Evolutionary conservation across 2,888 invertebrate genomes (phyloP).

Genomic region (Acanthopleura granulata): DNA sequence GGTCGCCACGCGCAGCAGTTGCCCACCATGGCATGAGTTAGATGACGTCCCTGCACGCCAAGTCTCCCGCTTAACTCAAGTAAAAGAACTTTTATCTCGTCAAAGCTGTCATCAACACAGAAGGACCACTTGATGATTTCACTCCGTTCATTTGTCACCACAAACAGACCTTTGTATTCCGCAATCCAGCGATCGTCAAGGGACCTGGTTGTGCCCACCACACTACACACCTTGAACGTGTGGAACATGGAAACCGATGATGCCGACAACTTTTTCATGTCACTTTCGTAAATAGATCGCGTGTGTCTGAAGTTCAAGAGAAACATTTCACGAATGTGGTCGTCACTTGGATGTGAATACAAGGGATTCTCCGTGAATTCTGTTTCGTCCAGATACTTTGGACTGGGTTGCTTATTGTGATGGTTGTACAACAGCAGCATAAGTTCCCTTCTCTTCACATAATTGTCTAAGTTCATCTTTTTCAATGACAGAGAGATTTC

Average conservation of each 20-base stretch:
- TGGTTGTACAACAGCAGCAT: not conserved
- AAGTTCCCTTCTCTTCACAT: not conserved
- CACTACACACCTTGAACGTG: not conserved
- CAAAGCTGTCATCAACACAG: not conserved
- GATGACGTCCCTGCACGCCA: not conserved
- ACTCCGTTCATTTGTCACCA: not conserved
- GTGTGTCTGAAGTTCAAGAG: conserved; percentile 15
- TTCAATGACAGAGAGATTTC: not conserved
- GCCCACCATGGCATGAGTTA: conserved; percentile 1
- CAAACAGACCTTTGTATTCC: not conserved
- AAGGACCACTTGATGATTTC: conserved; percentile 9
- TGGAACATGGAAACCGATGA: not conserved
- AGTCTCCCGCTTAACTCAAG: not conserved
- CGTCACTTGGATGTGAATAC: conserved; percentile 4
- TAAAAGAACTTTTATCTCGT: not conserved
- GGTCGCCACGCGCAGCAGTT: not conserved
- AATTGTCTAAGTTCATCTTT: not conserved
- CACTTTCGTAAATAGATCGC: not conserved
- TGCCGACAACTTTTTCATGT: conserved; percentile 13
- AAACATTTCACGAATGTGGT: conserved; percentile 14
- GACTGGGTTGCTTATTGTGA: not conserved
- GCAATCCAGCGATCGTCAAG: not conserved
- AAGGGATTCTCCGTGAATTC: not conserved
- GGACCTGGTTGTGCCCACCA: not conserved
- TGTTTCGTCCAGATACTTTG: not conserved